Percentiles rank a stretch among this genome's conserved stretches.
Evolutionary conservation across 2,797 vertebrate species (phyloP).

Genomic region (Salmo trutta): DNA sequence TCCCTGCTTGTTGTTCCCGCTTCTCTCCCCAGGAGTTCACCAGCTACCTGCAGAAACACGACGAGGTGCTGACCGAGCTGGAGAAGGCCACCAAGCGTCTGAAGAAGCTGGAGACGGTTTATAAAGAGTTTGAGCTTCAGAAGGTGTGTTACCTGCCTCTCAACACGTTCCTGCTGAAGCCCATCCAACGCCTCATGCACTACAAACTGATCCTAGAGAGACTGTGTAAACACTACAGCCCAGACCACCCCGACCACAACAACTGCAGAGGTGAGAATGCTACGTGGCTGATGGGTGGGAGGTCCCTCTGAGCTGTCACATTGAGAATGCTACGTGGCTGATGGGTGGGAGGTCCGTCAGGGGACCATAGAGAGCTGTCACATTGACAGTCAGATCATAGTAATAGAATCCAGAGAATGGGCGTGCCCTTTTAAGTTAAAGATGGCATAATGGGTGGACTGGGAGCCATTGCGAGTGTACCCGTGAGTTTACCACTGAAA

Average conservation of each 20-base stretch:
- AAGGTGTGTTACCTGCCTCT: slow-evolving; percentile 97
- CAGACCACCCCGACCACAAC: slow-evolving; percentile 78
- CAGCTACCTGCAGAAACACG: slow-evolving; percentile 86
- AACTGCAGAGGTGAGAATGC: slow-evolving; percentile 85
- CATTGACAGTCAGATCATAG: no score
- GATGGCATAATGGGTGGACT: no score
- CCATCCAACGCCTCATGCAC: slow-evolving; percentile 93
- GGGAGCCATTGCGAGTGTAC: no score
- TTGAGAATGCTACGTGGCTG: background rate
- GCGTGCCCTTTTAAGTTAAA: no score
- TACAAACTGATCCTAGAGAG: slow-evolving; percentile 91
- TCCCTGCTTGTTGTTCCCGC: background rate
- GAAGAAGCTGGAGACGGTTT: slow-evolving; percentile 87
- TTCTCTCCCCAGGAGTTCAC: slow-evolving; percentile 79
- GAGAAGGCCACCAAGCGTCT: slow-evolving; percentile 85
- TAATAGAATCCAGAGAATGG: no score
- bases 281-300: background rate
- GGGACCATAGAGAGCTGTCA: no score
- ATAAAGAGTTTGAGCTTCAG: slow-evolving; percentile 95
- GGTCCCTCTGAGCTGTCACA: no score
- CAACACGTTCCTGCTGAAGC: slow-evolving; percentile 93
- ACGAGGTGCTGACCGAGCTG: slow-evolving; percentile 88
- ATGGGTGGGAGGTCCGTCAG: no score
- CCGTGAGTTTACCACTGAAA: no score
- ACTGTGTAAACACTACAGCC: slow-evolving; percentile 83